phyloP scores from a whole-genome alignment of 2,797 vertebrate species.

The Enteromius fasciolatus region DNA sequence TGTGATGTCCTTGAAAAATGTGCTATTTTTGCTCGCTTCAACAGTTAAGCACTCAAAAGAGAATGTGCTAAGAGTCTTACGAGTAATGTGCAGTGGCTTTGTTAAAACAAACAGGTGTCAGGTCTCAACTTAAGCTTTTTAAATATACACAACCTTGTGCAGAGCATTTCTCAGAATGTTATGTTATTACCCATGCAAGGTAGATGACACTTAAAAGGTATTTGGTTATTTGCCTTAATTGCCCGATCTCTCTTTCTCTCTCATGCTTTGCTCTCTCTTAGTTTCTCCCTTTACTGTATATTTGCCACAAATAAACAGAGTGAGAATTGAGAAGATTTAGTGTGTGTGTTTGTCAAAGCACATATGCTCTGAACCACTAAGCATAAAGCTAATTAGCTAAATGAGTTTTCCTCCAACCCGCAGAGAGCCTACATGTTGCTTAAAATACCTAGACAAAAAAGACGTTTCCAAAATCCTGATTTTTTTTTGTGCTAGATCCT shows the following conservation, averaged over 20 bases:
- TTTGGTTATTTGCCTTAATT: constrained; percentile 6
- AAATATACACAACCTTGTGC: constrained; percentile 4
- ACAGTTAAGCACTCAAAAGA: background rate
- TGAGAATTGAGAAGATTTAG: background rate
- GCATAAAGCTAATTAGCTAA: constrained; percentile 28
- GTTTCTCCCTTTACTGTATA: background rate
- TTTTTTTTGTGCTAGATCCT: background rate
- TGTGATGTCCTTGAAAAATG: background rate
- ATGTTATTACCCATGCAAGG: constrained; percentile 25
- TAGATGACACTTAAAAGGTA: constrained; percentile 4
- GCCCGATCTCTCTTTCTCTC: background rate
- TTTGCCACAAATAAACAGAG: background rate
- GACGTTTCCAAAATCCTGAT: background rate
- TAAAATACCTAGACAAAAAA: constrained; percentile 19
- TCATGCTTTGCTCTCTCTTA: background rate
- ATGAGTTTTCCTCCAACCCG: constrained; percentile 14
- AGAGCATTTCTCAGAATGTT: constrained; percentile 12
- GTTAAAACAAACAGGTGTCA: constrained; percentile 24
- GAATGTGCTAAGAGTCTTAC: background rate
- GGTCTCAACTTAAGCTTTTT: background rate
- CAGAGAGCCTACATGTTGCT: constrained; percentile 22
- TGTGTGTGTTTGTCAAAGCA: constrained; percentile 8
- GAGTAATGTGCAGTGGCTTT: background rate
- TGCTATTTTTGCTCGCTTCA: background rate
- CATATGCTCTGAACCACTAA: constrained; percentile 12